phyloP scores from a whole-genome alignment of 1,140 invertebrate genomes.

The Meloidogyne exigua region DNA sequence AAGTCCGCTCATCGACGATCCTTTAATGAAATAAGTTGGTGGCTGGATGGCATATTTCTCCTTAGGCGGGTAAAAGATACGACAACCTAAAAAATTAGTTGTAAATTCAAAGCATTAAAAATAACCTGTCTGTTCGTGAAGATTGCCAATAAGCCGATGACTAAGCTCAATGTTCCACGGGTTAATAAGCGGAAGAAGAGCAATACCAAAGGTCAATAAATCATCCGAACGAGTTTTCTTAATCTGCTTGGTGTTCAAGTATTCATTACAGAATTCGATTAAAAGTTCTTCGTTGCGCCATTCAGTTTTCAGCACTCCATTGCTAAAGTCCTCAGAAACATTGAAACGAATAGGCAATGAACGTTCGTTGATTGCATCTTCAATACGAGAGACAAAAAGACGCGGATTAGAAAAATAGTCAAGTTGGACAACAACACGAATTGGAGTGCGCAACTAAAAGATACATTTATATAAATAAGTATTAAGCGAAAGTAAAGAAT shows the following conservation, averaged over 20 bases:
- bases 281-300: slow-evolving; percentile 34
- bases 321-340: slow-evolving; percentile 27
- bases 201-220: slow-evolving; percentile 27
- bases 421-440: slow-evolving; percentile 25
- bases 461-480: not conserved
- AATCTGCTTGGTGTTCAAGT: not conserved
- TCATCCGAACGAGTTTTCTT: not conserved
- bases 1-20: slow-evolving; percentile 11
- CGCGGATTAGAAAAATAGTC: slow-evolving; percentile 7
- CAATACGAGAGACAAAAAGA: slow-evolving; percentile 16
- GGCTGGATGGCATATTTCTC: slow-evolving; percentile 31
- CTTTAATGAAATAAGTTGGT: slow-evolving; percentile 36
- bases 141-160: slow-evolving; percentile 20
- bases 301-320: slow-evolving; percentile 33
- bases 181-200: slow-evolving; percentile 35
- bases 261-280: slow-evolving; percentile 31
- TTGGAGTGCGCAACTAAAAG: slow-evolving; percentile 30
- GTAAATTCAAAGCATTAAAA: not conserved
- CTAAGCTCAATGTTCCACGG: slow-evolving; percentile 33
- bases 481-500: not conserved
- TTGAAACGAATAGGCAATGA: slow-evolving; percentile 31
- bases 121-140: slow-evolving; percentile 25
- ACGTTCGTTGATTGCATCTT: slow-evolving; percentile 25
- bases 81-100: slow-evolving; percentile 16
- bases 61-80: slow-evolving; percentile 33